Evolutionary conservation across 2,797 vertebrate species (phyloP).

Genomic region (Carapus acus): DNA sequence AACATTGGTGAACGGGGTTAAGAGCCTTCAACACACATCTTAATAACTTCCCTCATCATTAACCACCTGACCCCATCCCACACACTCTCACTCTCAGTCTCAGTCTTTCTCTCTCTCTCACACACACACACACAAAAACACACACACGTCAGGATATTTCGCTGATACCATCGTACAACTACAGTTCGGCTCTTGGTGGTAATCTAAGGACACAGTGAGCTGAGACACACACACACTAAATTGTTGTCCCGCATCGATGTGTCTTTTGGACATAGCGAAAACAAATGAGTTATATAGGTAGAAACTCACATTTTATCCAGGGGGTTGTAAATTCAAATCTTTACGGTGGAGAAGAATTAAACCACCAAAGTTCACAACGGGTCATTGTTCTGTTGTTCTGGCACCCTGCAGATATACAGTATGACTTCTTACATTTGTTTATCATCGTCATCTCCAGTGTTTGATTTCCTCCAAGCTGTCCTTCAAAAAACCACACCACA

Average conservation of each 20-base stretch:
- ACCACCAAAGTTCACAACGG: conserved; percentile 4
- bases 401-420: conserved; percentile 6
- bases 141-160: too few species aligned
- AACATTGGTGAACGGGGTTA: conserved; percentile 13
- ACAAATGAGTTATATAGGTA: conserved; percentile 12
- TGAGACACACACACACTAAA: too few species aligned
- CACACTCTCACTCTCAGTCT: too few species aligned
- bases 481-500: too few species aligned
- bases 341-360: background rate
- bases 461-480: background rate
- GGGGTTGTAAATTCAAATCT: conserved; percentile 5
- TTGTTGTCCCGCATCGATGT: conserved; percentile 3
- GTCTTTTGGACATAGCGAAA: background rate
- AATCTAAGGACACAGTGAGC: too few species aligned
- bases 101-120: too few species aligned
- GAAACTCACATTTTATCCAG: conserved; percentile 1
- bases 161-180: background rate
- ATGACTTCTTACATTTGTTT: background rate
- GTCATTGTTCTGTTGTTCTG: conserved; percentile 7
- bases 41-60: conserved; percentile 34
- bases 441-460: background rate
- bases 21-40: conserved; percentile 16
- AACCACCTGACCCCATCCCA: background rate
- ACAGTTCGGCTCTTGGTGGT: too few species aligned
- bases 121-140: too few species aligned